A percentile compares a stretch with the other conserved stretches of the same genome.
Evolutionary conservation across 1,140 invertebrate species (phyloP).

Genomic region (Dryas iulia): DNA sequence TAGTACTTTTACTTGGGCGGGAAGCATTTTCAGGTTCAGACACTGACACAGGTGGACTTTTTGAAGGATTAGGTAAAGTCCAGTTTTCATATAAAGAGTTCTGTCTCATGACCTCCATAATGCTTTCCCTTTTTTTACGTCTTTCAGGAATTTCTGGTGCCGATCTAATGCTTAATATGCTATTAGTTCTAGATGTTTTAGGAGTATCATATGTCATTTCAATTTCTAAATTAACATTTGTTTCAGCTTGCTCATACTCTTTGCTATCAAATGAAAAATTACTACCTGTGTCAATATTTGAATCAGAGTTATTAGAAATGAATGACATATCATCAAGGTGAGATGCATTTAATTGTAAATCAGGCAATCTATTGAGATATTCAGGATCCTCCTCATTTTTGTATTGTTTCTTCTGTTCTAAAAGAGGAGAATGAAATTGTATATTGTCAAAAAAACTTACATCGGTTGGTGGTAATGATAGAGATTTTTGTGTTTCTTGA

Average conservation of each 20-base stretch:
- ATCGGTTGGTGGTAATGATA: constrained; percentile 67
- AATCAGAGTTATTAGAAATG: constrained; percentile 64
- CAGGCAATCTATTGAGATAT: constrained; percentile 37
- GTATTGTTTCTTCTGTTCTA: constrained; percentile 58
- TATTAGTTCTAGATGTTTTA: constrained; percentile 53
- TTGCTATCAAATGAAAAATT: constrained; percentile 59
- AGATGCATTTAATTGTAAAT: constrained; percentile 48
- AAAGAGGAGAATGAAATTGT: constrained; percentile 66
- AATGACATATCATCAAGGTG: constrained; percentile 66
- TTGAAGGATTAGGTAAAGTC: constrained; percentile 45
- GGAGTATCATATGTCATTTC: constrained; percentile 63
- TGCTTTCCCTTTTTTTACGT: constrained; percentile 52
- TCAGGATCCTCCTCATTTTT: constrained; percentile 38
- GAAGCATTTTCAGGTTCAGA: constrained; percentile 21
- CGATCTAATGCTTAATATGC: constrained; percentile 47
- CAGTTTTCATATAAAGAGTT: constrained; percentile 70
- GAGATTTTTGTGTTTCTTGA: constrained; percentile 51
- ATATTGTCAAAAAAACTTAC: constrained; percentile 71
- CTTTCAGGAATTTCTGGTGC: constrained; percentile 54
- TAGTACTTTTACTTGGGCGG: constrained; percentile 65
- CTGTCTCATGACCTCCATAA: constrained; percentile 53
- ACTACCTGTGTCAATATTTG: constrained; percentile 56
- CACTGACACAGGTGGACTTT: constrained; percentile 11
- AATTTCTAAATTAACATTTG: constrained; percentile 36
- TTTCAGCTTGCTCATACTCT: constrained; percentile 52